Evolutionary conservation across 2,113 vertebrate species (phyloP).

Genomic region (Pimephales promelas): DNA sequence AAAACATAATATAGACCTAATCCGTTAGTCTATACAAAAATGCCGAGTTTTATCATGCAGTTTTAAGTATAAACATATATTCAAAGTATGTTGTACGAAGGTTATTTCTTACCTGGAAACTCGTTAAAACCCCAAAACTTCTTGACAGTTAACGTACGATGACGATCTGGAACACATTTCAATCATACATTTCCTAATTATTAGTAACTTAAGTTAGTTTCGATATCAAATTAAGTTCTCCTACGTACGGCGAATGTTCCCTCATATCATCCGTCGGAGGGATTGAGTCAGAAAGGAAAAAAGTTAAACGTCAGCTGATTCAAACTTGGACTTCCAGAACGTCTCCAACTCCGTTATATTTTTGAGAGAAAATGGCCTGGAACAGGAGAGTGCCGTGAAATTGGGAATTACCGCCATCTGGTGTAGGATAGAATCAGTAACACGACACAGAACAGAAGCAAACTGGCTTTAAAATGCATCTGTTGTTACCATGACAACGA

Average conservation of each 20-base stretch:
- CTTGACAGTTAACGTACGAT: neutral
- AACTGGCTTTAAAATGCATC: neutral
- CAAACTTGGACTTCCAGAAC: neutral
- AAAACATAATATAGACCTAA: neutral
- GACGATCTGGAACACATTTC: slow-evolving; percentile 8
- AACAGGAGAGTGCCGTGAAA: neutral
- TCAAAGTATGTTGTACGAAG: neutral
- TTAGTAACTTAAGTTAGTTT: neutral
- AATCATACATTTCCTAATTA: neutral
- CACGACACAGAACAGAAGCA: neutral
- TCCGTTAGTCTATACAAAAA: neutral
- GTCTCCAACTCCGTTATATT: neutral
- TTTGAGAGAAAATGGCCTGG: slow-evolving; percentile 4
- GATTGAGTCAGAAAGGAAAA: neutral
- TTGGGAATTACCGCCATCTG: slow-evolving; percentile 32
- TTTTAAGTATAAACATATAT: no score
- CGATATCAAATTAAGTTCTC: neutral
- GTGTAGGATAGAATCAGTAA: neutral
- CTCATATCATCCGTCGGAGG: neutral
- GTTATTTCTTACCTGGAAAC: slow-evolving; percentile 10
- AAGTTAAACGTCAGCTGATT: slow-evolving; percentile 24
- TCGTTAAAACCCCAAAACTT: slow-evolving; percentile 3
- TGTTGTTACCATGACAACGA: neutral
- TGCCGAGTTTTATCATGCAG: neutral
- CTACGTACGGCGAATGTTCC: neutral